Conservation (phyloP, 1,140 invertebrate species). For the Drosophila burlai region DNA sequence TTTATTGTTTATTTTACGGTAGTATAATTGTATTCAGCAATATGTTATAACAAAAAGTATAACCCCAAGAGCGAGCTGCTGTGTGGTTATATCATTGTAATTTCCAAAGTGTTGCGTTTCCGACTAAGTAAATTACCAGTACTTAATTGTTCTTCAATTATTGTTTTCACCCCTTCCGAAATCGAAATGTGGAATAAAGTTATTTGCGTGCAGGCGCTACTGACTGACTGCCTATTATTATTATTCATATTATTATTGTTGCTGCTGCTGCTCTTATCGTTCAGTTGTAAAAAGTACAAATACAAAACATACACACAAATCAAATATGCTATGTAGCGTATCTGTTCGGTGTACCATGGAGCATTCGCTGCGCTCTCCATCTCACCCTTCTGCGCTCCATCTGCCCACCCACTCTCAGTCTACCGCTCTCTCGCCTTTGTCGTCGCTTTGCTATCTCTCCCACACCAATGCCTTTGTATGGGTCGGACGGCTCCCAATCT, state of each 20-base stretch:
- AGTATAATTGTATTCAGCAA: background rate
- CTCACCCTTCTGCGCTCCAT: slow-evolving; percentile 1
- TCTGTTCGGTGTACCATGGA: slow-evolving; percentile 1
- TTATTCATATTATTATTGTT: slow-evolving; percentile 31
- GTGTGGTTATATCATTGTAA: slow-evolving; percentile 20
- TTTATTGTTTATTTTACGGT: background rate
- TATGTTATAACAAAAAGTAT: slow-evolving; percentile 8
- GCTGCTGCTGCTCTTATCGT: slow-evolving; percentile 52
- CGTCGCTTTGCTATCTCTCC: slow-evolving; percentile 38
- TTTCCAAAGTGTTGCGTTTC: slow-evolving; percentile 25
- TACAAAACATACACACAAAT: slow-evolving; percentile 28
- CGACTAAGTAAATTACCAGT: slow-evolving; percentile 6
- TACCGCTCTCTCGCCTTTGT: slow-evolving; percentile 39
- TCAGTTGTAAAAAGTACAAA: slow-evolving; percentile 55
- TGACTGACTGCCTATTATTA: slow-evolving; percentile 34
- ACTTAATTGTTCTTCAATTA: slow-evolving; percentile 43
- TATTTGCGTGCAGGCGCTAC: slow-evolving; percentile 63
- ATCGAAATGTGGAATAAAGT: slow-evolving; percentile 54
- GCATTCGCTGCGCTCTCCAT: background rate
- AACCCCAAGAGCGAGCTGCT: slow-evolving; percentile 1
- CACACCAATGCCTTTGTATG: slow-evolving; percentile 25
- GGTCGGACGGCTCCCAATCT: slow-evolving; percentile 38
- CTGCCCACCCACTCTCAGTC: slow-evolving; percentile 9
- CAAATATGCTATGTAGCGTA: slow-evolving; percentile 24
- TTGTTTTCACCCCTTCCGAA: slow-evolving; percentile 22